phyloP scores from a whole-genome alignment of 2,888 invertebrate genomes.

The Leptura quadrifasciata region DNA sequence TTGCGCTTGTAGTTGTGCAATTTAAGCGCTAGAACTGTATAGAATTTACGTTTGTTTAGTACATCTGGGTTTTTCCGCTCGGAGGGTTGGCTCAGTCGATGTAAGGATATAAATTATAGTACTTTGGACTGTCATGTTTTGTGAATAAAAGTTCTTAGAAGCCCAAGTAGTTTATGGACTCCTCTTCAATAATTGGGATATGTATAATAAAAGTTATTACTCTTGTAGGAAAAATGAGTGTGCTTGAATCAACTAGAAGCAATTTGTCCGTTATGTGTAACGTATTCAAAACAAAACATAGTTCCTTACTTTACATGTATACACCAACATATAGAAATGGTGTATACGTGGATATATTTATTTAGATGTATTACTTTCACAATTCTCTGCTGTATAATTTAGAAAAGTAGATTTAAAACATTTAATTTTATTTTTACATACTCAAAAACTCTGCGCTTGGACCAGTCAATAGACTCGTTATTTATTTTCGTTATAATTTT shows the following conservation, averaged over 20 bases:
- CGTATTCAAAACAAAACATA: background rate
- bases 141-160: conserved; percentile 7
- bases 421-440: too few relatives aligned
- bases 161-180: conserved; percentile 7
- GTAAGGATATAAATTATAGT: conserved; percentile 1
- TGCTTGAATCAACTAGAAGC: background rate
- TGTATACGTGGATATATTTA: too few relatives aligned
- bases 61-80: background rate
- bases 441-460: too few relatives aligned
- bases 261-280: background rate
- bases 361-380: too few relatives aligned
- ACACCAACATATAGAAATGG: background rate
- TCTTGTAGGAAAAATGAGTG: background rate
- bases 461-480: too few relatives aligned
- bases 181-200: conserved; percentile 3
- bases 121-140: conserved; percentile 4
- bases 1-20: background rate
- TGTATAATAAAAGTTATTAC: conserved; percentile 2
- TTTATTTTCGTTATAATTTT: too few relatives aligned
- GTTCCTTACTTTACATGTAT: background rate
- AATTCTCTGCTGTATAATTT: too few relatives aligned
- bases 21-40: background rate
- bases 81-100: background rate
- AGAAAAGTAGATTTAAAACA: too few relatives aligned
- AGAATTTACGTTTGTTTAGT: conserved; percentile 3